Evolutionary conservation across 1,140 invertebrate species (phyloP).

Genomic region (Cepaea nemoralis): DNA sequence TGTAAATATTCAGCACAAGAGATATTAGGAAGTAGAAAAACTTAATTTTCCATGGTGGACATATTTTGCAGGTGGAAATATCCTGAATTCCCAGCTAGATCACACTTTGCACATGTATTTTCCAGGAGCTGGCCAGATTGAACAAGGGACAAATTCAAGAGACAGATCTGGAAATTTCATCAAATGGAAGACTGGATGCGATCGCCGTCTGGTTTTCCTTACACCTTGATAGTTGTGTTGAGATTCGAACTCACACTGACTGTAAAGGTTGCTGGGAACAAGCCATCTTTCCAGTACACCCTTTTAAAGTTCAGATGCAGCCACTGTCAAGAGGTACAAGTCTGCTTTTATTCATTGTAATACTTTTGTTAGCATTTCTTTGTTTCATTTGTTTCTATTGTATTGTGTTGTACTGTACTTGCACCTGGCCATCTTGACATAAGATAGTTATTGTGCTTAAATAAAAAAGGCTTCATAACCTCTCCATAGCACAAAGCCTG

Average conservation of each 20-base stretch:
- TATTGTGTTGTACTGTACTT: background rate
- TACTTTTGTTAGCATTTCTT: background rate
- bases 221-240: conserved; percentile 77
- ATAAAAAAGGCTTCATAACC: too few species aligned
- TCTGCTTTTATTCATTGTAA: background rate
- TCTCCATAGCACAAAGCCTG: too few species aligned
- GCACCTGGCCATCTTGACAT: too few species aligned
- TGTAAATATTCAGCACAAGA: too few species aligned
- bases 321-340: background rate
- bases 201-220: conserved; percentile 82
- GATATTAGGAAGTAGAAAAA: too few species aligned
- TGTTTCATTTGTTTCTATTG: background rate
- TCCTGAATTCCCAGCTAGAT: too few species aligned
- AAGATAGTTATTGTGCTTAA: too few species aligned
- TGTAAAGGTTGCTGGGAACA: conserved; percentile 81
- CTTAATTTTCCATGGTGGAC: too few species aligned
- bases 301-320: background rate
- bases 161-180: conserved; percentile 62
- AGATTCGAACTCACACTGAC: conserved; percentile 73
- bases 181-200: conserved; percentile 76
- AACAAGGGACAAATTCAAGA: conserved; percentile 35
- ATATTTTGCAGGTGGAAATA: too few species aligned
- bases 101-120: too few species aligned
- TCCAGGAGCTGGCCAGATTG: background rate
- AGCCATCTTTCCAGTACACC: conserved; percentile 76